Percentiles rank a stretch among this genome's conserved stretches.
phyloP scores from a whole-genome alignment of 2,113 vertebrate genomes.

The Daphoenositta chrysoptera region DNA sequence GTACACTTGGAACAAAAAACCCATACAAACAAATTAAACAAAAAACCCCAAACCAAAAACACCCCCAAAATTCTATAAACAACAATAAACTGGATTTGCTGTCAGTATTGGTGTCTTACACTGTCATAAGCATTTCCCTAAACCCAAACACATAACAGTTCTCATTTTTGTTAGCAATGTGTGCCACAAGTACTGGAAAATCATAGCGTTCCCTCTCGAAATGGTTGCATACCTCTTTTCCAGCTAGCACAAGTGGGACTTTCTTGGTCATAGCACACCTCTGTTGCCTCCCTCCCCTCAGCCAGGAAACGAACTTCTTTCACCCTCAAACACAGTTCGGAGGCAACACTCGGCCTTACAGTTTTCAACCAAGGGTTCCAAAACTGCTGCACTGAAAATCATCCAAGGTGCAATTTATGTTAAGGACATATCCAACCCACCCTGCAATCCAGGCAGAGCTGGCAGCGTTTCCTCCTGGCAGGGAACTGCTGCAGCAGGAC shows the following conservation, averaged over 20 bases:
- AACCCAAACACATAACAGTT: neutral
- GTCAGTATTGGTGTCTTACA: neutral
- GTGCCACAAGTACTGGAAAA: neutral
- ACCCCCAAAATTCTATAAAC: neutral
- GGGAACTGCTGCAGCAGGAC: rapidly evolving
- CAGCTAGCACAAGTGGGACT: neutral
- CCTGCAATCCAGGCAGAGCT: neutral
- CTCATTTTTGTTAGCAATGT: neutral
- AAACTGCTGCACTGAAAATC: neutral
- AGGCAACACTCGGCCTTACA: neutral
- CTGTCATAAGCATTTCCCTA: neutral
- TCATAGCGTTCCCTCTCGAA: neutral
- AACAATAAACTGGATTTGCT: neutral
- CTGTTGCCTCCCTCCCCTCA: neutral
- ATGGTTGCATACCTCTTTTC: neutral
- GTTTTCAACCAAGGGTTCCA: neutral
- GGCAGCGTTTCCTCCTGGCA: neutral
- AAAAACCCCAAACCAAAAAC: neutral
- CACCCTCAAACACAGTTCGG: neutral
- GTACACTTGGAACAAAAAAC: neutral
- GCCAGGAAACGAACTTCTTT: neutral
- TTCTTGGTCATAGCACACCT: neutral
- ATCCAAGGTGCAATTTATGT: neutral
- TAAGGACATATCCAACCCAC: rapidly evolving
- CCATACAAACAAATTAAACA: neutral